Evolutionary conservation across 1,140 invertebrate species (phyloP), one percentile per base, ranked within the genome.

Genomic region (Fopius arisanus): DNA sequence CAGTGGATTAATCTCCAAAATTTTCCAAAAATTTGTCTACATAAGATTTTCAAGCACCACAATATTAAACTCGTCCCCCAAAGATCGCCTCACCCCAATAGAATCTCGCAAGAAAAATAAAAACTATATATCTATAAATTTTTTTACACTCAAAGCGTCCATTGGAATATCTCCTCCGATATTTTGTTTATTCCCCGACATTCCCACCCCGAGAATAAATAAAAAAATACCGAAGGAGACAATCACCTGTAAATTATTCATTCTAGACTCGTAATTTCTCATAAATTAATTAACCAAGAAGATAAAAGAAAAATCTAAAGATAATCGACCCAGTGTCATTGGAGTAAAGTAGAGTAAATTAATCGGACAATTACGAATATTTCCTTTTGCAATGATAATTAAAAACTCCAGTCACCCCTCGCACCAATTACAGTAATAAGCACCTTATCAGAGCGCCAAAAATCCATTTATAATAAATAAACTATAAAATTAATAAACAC

Each of bases 161-260:
- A 59, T 59, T 28, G 1, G 54, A 59, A 26, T 26, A 26, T 59
- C 23, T 26, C 16, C 48, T 21, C 26, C 54, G 23, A 12, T 28
- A 59, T 59, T 59, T 59, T 59, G 3, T 26, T 19, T 3, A 37
- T 12, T 10, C 33, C 33, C 33, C 33, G 7, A 1, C 14, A 59
- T 59, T 14, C 23, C 23, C 23, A 3, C 54, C 19, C 19, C 19
- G 23, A 54, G 28, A 29, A 70, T 28, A 10, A 21, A 70, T n/a
- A 54, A 70, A 51, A 51, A 37, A 41, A 70, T 70, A 19, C 6
- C 31, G 41, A 66, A 33, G 59, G 12, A 31, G 41, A 51, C 23
- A 62, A 21, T 74, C 72, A 19, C 51, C 67, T 74, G 72, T 65
- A 74, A 69, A 74, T 74, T 63, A 31, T 65, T 74, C 72, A 69